phyloP scores from a whole-genome alignment of 1,140 invertebrate genomes.

The Phenacoccus solenopsis region DNA sequence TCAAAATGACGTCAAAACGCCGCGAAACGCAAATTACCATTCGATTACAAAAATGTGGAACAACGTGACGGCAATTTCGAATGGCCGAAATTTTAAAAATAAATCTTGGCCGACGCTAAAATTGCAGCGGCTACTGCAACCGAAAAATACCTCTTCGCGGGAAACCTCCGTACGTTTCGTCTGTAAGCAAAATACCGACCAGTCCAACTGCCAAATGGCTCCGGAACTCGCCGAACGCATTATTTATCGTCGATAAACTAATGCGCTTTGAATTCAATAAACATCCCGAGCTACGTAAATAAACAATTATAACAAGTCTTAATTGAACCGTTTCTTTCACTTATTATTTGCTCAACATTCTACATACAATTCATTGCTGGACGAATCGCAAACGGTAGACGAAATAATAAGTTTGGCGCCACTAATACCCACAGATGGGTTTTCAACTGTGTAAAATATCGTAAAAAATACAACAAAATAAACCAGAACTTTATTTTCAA shows the following conservation, averaged over 20 bases:
- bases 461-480: not conserved
- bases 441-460: not conserved
- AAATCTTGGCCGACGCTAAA: too few relatives aligned
- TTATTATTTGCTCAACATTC: not conserved
- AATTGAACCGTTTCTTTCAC: not conserved
- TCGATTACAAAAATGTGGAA: too few relatives aligned
- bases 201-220: not conserved
- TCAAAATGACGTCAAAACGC: too few relatives aligned
- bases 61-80: too few relatives aligned
- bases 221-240: not conserved
- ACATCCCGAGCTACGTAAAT: constrained; percentile 1
- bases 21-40: too few relatives aligned
- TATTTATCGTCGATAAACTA: not conserved
- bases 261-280: not conserved
- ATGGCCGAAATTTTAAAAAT: too few relatives aligned
- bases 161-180: too few relatives aligned
- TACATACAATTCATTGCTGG: not conserved
- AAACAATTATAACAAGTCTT: not conserved
- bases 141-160: too few relatives aligned
- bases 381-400: not conserved
- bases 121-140: too few relatives aligned
- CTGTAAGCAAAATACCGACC: too few relatives aligned
- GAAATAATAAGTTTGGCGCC: not conserved
- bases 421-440: not conserved
- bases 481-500: too few relatives aligned